Base-by-base conservation (phyloP, 2,797 vertebrate genomes). In the Phrynocephalus forsythii region DNA sequence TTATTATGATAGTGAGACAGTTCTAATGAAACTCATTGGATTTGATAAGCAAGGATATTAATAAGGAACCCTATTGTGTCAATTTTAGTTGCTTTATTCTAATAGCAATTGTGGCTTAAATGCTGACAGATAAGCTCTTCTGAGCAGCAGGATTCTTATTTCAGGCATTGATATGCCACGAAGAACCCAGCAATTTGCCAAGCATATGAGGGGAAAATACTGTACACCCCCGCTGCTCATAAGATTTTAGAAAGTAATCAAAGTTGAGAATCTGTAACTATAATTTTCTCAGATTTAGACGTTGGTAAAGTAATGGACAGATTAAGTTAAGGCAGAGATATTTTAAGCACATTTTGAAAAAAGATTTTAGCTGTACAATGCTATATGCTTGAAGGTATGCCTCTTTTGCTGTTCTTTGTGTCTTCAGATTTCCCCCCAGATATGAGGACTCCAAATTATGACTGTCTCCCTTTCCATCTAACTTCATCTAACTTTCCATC, bases 1-100 rank as follows among this genome's bases (percentile, higher is more conserved):
- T 33, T 77, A 33, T 72, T 85, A 78, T 85, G n/a, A 85, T 69
- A 82, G 63, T 66, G 56, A 85, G 24, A 33, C 28, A 78, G 50
- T 85, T 66, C 81, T 82, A 77, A 85, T 66, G 52, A 20, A 90
- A 68, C 82, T 84, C 71, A 69, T 71, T 78, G 73, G 56, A 78
- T 87, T 82, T 87, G 72, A 80, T 72, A 78, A 87, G 86, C 72
- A 77, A 85, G 78, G 69, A 85, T 52, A 82, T 85, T 82, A 85
- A 87, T 79, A 87, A 68, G 77, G 77, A 90, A 72, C 83, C 83
- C 86, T 67, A 77, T 82, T 85, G 86, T 77, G 56, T 90, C 77
- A 82, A 69, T 87, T 87, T 88, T 88, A 76, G 60, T 81, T 81
- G 82, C 72, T 50, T 81, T 84, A 86, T 90, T 80, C 77, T 80